These are phyloP conservation scores for Chionis minor DNA, from an alignment of 2,113 vertebrate species.

Conservation along the genomic window DNA sequence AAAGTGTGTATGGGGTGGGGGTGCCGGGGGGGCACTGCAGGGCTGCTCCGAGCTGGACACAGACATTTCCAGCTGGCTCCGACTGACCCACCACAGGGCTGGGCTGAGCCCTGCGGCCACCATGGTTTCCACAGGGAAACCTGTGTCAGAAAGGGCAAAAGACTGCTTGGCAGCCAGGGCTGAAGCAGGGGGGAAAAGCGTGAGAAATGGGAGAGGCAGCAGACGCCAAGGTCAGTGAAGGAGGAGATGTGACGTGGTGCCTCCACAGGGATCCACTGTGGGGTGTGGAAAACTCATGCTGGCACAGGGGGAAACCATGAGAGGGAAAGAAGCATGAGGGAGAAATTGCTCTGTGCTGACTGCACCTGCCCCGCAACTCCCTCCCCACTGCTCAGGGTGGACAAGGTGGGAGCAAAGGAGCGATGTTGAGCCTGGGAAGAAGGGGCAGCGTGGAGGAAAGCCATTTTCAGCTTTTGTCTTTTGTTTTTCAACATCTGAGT, in stretches of 20 bases:
- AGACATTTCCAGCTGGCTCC: background rate
- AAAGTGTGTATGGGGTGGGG: rapidly evolving
- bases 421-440: background rate
- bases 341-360: background rate
- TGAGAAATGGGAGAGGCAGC: background rate
- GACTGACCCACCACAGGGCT: background rate
- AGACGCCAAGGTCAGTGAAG: rapidly evolving
- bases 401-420: background rate
- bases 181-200: too few relatives aligned
- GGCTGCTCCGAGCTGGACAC: rapidly evolving
- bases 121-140: background rate
- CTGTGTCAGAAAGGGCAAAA: background rate
- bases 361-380: background rate
- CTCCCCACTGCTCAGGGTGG: background rate
- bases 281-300: background rate
- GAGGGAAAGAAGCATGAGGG: background rate
- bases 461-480: background rate
- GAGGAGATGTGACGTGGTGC: background rate
- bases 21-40: background rate
- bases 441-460: background rate
- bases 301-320: rapidly evolving
- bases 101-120: background rate
- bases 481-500: background rate
- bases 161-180: rapidly evolving
- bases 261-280: background rate